Evolutionary conservation across 2,113 vertebrate species (phyloP).

Genomic region (Apteryx owenii): DNA sequence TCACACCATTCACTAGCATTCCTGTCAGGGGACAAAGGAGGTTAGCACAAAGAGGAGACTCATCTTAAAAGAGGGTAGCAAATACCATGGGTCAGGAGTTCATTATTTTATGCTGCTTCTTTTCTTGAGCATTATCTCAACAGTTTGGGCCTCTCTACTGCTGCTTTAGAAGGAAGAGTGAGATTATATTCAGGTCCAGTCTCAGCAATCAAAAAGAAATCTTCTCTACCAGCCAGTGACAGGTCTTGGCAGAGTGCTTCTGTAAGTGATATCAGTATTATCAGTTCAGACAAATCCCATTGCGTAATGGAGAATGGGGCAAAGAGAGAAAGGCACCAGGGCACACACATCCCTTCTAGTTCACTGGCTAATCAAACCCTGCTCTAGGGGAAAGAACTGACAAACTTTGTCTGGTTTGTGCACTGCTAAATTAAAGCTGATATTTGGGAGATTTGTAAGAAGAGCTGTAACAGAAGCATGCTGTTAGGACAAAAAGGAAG

Average conservation of each 20-base stretch:
- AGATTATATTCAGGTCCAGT: not conserved
- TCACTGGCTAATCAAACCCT: not conserved
- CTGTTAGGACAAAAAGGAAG: not conserved
- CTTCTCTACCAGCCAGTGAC: not conserved
- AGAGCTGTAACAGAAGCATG: not conserved
- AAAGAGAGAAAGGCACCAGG: not conserved
- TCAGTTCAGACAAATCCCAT: not conserved
- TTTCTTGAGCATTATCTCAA: not conserved
- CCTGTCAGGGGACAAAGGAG: not conserved
- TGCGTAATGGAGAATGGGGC: not conserved
- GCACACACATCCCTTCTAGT: not conserved
- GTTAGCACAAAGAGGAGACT: not conserved
- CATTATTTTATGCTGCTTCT: not conserved
- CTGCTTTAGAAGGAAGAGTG: not conserved
- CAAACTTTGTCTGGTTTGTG: not conserved
- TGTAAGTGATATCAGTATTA: not conserved
- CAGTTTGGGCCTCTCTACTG: not conserved
- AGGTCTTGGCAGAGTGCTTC: not conserved
- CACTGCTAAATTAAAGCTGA: constrained; percentile 29
- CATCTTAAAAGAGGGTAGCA: not conserved
- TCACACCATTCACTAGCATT: not conserved
- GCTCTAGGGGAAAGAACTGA: constrained; percentile 5
- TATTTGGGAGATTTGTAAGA: not conserved
- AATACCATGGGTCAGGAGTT: not conserved
- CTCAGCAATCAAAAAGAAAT: not conserved